Conservation (phyloP, 1,140 invertebrate species). For the Diuraphis noxia region DNA sequence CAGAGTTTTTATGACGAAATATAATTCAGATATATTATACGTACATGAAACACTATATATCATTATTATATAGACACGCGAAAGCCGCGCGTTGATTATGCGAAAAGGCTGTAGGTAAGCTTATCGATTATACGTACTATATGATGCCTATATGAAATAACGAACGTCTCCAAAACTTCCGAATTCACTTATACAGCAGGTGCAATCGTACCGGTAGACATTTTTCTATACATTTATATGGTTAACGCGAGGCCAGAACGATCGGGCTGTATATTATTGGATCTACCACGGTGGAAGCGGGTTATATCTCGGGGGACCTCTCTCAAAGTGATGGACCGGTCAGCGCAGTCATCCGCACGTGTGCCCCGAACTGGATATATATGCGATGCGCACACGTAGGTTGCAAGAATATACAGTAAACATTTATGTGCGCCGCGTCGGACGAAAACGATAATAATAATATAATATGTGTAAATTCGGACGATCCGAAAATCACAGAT, state of each 20-base stretch:
- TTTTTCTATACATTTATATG: neutral
- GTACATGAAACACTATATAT: too few relatives aligned
- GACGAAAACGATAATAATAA: neutral
- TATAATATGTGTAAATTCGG: neutral
- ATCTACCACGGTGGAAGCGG: neutral
- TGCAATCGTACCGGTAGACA: neutral
- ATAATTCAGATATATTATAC: too few relatives aligned
- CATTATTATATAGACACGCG: neutral
- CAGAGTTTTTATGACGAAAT: neutral
- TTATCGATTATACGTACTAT: neutral
- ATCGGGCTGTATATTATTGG: neutral
- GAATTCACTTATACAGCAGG: neutral
- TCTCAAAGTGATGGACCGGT: neutral
- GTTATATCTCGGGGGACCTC: neutral
- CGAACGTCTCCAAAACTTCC: neutral
- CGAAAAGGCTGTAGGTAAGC: neutral
- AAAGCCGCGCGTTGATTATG: neutral
- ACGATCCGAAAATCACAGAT: neutral
- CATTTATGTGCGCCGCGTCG: neutral
- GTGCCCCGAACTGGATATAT: neutral
- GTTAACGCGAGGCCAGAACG: neutral
- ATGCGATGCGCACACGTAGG: too few relatives aligned
- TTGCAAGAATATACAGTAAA: neutral
- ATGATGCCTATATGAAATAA: too few relatives aligned
- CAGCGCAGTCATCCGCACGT: neutral